Percentiles rank a stretch among this genome's conserved stretches.
These are phyloP conservation scores for Actinernus sp. DNA, from an alignment of 92 coral and sea anemone genomes.

Conservation along the genomic window DNA sequence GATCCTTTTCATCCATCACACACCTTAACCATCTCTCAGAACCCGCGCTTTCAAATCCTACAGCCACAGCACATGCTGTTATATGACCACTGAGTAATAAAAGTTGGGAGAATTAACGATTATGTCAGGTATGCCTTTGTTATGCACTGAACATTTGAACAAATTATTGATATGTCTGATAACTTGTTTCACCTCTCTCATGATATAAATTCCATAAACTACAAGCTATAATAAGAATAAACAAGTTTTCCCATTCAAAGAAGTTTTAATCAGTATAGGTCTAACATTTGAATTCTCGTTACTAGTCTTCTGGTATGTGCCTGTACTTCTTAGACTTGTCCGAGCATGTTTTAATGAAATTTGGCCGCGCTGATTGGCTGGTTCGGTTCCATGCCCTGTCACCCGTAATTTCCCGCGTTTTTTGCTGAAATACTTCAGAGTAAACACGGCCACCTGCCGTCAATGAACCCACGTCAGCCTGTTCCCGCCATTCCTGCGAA, in stretches of 20 bases:
- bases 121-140: too few species aligned
- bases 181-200: too few species aligned
- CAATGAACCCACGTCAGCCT: constrained; percentile 22
- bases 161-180: too few species aligned
- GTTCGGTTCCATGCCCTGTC: constrained; percentile 15
- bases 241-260: too few species aligned
- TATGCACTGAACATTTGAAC: too few species aligned
- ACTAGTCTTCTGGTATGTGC: not conserved
- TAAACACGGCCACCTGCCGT: constrained; percentile 32
- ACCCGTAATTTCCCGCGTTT: constrained; percentile 48
- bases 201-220: too few species aligned
- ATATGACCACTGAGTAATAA: not conserved
- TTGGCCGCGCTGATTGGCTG: constrained; percentile 26
- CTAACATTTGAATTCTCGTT: constrained; percentile 26
- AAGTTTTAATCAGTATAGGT: too few species aligned
- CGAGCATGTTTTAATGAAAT: constrained; percentile 15
- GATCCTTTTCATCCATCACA: constrained; percentile 11
- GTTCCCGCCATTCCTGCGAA: not conserved
- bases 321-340: constrained; percentile 13
- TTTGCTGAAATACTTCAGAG: constrained; percentile 7
- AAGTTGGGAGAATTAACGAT: not conserved
- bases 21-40: constrained; percentile 5
- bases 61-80: constrained; percentile 12
- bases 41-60: not conserved
- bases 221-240: too few species aligned